phyloP scores from a whole-genome alignment of 92 coral and sea anemone genomes.

The Actinostola sp. region DNA sequence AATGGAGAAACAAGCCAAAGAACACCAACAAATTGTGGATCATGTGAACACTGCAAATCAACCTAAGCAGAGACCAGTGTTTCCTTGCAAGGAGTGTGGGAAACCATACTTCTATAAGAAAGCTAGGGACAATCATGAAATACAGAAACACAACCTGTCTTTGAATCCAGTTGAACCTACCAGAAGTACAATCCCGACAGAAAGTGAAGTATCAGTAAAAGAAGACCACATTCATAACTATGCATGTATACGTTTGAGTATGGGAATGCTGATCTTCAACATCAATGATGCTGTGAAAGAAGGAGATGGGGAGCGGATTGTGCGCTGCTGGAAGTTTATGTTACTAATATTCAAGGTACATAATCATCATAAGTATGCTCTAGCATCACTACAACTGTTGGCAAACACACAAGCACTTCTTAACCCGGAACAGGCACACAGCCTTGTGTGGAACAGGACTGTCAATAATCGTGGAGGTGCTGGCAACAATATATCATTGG shows the following conservation, averaged over 20 bases:
- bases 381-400: slow-evolving; percentile 47
- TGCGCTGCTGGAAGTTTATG: slow-evolving; percentile 67
- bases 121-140: slow-evolving; percentile 30
- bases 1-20: slow-evolving; percentile 44
- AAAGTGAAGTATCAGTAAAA: not conserved
- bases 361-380: slow-evolving; percentile 58
- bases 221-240: slow-evolving; percentile 32
- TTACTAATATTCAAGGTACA: slow-evolving; percentile 55
- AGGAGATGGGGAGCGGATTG: slow-evolving; percentile 61
- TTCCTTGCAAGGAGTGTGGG: slow-evolving; percentile 44
- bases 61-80: slow-evolving; percentile 4
- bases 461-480: slow-evolving; percentile 66
- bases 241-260: slow-evolving; percentile 46
- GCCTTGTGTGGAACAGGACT: slow-evolving; percentile 65
- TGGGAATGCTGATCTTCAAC: slow-evolving; percentile 54
- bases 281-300: slow-evolving; percentile 71
- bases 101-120: slow-evolving; percentile 45
- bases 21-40: slow-evolving; percentile 14
- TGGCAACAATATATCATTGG: slow-evolving; percentile 66
- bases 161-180: not conserved
- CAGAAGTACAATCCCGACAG: not conserved
- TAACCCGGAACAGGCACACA: slow-evolving; percentile 49
- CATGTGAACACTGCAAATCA: slow-evolving; percentile 21
- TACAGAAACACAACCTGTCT: slow-evolving; percentile 25
- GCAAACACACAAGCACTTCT: slow-evolving; percentile 39